Conservation (phyloP, 2,113 vertebrate species). For the Lampris incognitus region DNA sequence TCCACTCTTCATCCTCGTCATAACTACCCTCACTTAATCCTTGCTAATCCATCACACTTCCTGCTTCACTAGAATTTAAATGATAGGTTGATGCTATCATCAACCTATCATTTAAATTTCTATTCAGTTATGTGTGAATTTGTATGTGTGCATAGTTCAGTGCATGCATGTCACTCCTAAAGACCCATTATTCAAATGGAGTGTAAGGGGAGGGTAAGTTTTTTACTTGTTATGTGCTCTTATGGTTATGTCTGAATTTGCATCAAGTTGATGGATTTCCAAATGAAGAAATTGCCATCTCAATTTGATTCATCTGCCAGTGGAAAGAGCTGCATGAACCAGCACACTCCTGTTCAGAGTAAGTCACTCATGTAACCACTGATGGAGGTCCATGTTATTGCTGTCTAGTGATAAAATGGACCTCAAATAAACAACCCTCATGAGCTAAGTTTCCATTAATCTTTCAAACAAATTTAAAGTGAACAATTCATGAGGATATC, state of each 20-base stretch:
- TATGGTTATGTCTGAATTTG: slow-evolving; percentile 44
- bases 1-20: no score
- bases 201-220: slow-evolving; percentile 1
- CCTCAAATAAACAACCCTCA: no score
- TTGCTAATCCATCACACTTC: no score
- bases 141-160: neutral
- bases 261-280: slow-evolving; percentile 50
- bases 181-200: slow-evolving; percentile 44
- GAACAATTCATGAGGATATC: no score
- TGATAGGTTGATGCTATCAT: neutral
- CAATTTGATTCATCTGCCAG: slow-evolving; percentile 15
- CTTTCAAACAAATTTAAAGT: no score
- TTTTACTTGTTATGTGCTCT: slow-evolving; percentile 18
- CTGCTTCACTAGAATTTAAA: neutral
- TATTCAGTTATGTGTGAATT: slow-evolving; percentile 15
- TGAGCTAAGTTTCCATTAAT: no score
- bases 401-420: no score
- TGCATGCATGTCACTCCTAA: slow-evolving; percentile 2
- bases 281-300: slow-evolving; percentile 23
- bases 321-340: neutral
- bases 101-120: neutral
- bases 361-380: slow-evolving; percentile 1
- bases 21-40: no score
- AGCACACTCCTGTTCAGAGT: slow-evolving; percentile 15
- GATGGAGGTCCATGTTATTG: no score